Evolutionary conservation across 92 coral and sea anemone genomes (phyloP), one percentile per base, ranked within the genome.

Genomic region (Umimayanthus chanpuru): DNA sequence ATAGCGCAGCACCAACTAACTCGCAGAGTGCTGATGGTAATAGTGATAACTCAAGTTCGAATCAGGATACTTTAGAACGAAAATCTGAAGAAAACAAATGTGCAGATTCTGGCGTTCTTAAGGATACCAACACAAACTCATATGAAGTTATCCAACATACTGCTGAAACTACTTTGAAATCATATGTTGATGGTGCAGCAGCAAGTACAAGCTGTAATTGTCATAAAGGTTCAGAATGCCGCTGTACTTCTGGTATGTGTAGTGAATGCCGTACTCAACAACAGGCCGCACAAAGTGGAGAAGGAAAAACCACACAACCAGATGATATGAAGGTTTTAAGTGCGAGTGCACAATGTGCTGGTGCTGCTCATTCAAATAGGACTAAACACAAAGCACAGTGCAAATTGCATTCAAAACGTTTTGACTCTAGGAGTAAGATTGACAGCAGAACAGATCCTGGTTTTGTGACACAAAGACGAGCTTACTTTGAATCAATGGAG

Each of bases 371-470:
- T 43, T 83, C 43, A 70, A 29, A 70, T 29, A 83, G 64, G 26
- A 83, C 43, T 65, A 83, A 83, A 83, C 30, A 73, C 8, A 70
- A 68, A 8, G 29, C 76, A 9, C 65, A 43, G 20, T 70, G 26
- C 6, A 44, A 2, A 5, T 15, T 44, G 44, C 28, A 70, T 12
- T 83, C 87, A 18, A 70, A 70, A 43, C 23, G 41, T 83, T n/a
- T 30, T 10, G 16, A 26, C 65, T 43, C 78, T 70, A 83, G 87
- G 38, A 83, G 43, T n/a, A 68, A 47, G 12, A 70, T 83, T 26
- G 87, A 83, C 64, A 83, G 77, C 55, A 70, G 87, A 53, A 72
- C 87, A 25, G 87, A 72, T 4, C 78, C 87, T 15, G 87, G 87
- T 25, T 83, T 83, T 70, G 87, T 83, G 11, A 67, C 87, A 18